These are phyloP conservation scores for Indicator maculatus DNA, from an alignment of 2,113 vertebrate species.

Conservation along the genomic window DNA sequence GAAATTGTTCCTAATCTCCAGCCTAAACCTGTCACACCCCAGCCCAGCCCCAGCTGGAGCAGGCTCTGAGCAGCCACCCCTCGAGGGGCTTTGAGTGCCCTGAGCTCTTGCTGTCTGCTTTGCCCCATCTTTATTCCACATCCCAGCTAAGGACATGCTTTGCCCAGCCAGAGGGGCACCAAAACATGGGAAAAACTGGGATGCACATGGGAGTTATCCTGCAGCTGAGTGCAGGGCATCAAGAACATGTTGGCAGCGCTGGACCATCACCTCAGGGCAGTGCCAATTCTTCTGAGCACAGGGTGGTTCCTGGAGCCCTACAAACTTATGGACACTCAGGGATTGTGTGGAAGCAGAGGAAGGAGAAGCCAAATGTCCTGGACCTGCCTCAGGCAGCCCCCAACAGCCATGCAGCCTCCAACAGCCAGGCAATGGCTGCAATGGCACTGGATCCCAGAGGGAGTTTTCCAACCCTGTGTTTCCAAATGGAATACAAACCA, in stretches of 20 bases:
- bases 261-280: not conserved
- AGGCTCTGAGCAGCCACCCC: fast-evolving
- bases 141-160: fast-evolving
- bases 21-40: not conserved
- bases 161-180: fast-evolving
- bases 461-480: not conserved
- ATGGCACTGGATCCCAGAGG: not conserved
- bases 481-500: not conserved
- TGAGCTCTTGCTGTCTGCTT: fast-evolving
- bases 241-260: fast-evolving
- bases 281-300: not conserved
- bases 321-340: fast-evolving
- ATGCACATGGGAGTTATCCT: not conserved
- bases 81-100: fast-evolving
- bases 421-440: too few species aligned
- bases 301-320: not conserved
- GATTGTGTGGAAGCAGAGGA: not conserved
- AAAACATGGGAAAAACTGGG: fast-evolving
- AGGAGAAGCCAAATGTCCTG: not conserved
- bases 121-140: not conserved
- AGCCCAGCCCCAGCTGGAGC: not conserved
- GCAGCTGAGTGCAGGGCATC: not conserved
- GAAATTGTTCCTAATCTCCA: too few species aligned
- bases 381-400: not conserved
- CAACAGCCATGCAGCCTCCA: not conserved